Conservation (phyloP, 1,140 invertebrate species). For the Aradophagus sp. region DNA sequence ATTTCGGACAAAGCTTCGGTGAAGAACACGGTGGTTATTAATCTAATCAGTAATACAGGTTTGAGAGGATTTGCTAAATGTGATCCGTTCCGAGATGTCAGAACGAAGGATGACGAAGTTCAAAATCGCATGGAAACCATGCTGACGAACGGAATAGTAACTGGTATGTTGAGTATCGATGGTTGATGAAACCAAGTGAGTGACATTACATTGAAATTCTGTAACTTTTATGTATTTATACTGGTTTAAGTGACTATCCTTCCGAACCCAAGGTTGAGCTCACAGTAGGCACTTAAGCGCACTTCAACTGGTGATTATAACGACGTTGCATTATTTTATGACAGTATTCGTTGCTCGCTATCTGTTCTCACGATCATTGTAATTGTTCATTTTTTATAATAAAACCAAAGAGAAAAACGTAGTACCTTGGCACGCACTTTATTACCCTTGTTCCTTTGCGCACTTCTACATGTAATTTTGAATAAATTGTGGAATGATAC, state of each 20-base stretch:
- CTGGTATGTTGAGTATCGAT: slow-evolving; percentile 19
- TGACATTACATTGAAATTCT: slow-evolving; percentile 13
- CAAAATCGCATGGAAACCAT: slow-evolving; percentile 46
- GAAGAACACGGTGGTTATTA: slow-evolving; percentile 25
- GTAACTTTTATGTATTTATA: slow-evolving; percentile 14
- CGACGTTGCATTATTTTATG: slow-evolving; percentile 36
- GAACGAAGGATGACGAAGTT: slow-evolving; percentile 4
- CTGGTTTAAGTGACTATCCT: slow-evolving; percentile 30
- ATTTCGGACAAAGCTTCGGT: slow-evolving; percentile 40
- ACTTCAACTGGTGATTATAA: slow-evolving; percentile 39
- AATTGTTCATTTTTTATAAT: slow-evolving; percentile 65
- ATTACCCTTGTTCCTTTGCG: slow-evolving; percentile 37
- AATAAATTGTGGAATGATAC: too few species aligned
- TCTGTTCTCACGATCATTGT: slow-evolving; percentile 52
- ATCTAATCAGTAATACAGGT: too few species aligned
- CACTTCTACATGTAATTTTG: too few species aligned
- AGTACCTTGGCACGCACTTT: slow-evolving; percentile 20
- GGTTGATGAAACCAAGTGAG: slow-evolving; percentile 27
- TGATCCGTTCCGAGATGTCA: slow-evolving; percentile 16
- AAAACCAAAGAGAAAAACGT: slow-evolving; percentile 68
- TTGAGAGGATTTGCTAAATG: slow-evolving; percentile 39
- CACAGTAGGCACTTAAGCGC: slow-evolving; percentile 24
- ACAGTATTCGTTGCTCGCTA: slow-evolving; percentile 53
- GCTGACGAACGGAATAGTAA: slow-evolving; percentile 32
- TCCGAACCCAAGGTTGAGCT: slow-evolving; percentile 24